phyloP scores from a whole-genome alignment of 2,888 invertebrate species.

The Epinotia demarniana region DNA sequence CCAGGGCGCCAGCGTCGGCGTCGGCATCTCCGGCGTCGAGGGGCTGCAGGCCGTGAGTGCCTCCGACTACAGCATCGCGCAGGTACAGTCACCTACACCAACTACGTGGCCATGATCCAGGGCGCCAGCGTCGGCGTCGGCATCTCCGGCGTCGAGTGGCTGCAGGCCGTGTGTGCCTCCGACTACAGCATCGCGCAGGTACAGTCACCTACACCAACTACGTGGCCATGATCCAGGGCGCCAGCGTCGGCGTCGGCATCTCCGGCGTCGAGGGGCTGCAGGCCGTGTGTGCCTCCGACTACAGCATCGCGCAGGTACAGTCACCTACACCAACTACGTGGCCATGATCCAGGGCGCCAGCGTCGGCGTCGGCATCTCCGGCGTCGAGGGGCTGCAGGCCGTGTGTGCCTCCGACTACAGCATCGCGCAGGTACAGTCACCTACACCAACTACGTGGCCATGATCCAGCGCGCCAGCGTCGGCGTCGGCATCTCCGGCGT shows the following conservation, averaged over 20 bases:
- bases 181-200: slow-evolving; percentile 99
- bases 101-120: too few species aligned
- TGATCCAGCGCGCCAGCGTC: slow-evolving; percentile 99
- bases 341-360: slow-evolving; percentile 99
- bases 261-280: slow-evolving; percentile 99
- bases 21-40: slow-evolving; percentile 98
- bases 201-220: too few species aligned
- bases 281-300: slow-evolving; percentile 99
- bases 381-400: slow-evolving; percentile 99
- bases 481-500: slow-evolving; percentile 99
- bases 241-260: slow-evolving; percentile 98
- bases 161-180: slow-evolving; percentile 99
- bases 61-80: slow-evolving; percentile 99
- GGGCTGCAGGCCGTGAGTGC: slow-evolving; percentile 99
- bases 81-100: too few species aligned
- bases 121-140: slow-evolving; percentile 99
- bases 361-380: slow-evolving; percentile 99
- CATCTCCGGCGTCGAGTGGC: slow-evolving; percentile 99
- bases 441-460: too few species aligned
- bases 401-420: slow-evolving; percentile 99
- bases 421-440: slow-evolving; percentile 94
- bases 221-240: slow-evolving; percentile 99
- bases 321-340: too few species aligned
- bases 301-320: slow-evolving; percentile 96
- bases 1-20: slow-evolving; percentile 98